Conservation (phyloP, 2,888 invertebrate genomes). For the Thysanoteuthis rhombus region DNA sequence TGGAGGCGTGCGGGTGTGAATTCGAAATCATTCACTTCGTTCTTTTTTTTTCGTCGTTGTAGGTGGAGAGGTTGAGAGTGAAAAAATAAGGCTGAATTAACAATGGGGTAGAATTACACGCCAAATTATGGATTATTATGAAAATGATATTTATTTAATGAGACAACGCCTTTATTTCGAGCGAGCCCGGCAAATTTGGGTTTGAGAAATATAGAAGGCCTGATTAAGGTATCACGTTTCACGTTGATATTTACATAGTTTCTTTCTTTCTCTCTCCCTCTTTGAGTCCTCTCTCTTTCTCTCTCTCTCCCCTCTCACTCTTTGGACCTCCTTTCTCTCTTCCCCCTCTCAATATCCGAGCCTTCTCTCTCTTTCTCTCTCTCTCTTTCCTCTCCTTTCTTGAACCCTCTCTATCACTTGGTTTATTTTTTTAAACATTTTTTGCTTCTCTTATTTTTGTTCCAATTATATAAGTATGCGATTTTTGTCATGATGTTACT, state of each 20-base stretch:
- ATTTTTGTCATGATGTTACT: not conserved
- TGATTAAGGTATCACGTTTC: not conserved
- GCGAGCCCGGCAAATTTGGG: not conserved
- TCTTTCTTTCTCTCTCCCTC: not conserved
- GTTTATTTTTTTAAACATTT: not conserved
- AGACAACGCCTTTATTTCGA: slow-evolving; percentile 12
- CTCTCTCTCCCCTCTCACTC: not conserved
- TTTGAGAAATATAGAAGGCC: not conserved
- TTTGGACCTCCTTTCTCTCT: not conserved
- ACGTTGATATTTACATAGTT: not conserved
- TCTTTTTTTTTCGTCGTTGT: not conserved
- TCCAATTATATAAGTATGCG: not conserved
- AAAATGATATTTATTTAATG: slow-evolving; percentile 12
- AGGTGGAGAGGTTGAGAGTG: not conserved
- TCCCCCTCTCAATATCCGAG: no score
- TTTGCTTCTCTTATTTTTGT: not conserved
- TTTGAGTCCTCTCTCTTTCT: not conserved
- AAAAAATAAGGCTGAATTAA: not conserved
- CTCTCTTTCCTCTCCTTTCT: not conserved
- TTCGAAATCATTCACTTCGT: not conserved
- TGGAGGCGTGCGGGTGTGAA: not conserved
- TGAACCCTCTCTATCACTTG: not conserved
- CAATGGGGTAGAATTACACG: not conserved
- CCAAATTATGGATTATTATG: not conserved
- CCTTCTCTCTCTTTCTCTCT: not conserved